phyloP scores from a whole-genome alignment of 2,888 invertebrate genomes.

The Crossocerus cetratus region DNA sequence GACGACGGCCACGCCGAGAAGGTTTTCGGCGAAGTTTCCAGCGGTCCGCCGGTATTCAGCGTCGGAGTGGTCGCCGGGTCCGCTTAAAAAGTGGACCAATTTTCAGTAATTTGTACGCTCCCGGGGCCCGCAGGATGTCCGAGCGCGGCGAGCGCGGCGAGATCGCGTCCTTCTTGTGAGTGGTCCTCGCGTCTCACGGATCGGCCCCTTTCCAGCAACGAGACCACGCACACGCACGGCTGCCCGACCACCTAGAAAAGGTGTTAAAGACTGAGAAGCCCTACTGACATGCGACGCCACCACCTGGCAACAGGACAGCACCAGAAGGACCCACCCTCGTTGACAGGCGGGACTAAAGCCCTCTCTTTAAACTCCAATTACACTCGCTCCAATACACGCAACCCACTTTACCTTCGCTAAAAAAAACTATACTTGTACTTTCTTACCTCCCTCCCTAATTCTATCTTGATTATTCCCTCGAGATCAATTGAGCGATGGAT shows the following conservation, averaged over 20 bases:
- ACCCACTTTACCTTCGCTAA: no score
- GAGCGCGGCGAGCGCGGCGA: constrained; percentile 21
- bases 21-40: constrained; percentile 20
- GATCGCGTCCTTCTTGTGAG: constrained; percentile 11
- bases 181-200: neutral
- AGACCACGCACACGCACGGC: constrained; percentile 12
- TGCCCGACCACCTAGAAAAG: constrained; percentile 31
- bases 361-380: no score
- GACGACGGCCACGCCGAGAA: constrained; percentile 23
- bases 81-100: constrained; percentile 70
- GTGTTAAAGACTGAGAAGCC: constrained; percentile 31
- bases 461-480: no score
- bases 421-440: no score
- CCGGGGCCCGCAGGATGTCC: constrained; percentile 44
- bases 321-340: no score
- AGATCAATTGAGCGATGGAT: no score
- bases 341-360: no score
- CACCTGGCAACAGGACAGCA: neutral
- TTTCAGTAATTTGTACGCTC: constrained; percentile 71
- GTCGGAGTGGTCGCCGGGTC: constrained; percentile 31
- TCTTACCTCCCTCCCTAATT: no score
- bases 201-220: constrained; percentile 2
- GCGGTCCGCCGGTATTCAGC: constrained; percentile 34
- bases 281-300: neutral
- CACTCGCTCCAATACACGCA: no score